Evolutionary conservation across 2,888 invertebrate species (phyloP), one percentile per base, ranked within the genome.

Genomic region (Lasius platythorax): DNA sequence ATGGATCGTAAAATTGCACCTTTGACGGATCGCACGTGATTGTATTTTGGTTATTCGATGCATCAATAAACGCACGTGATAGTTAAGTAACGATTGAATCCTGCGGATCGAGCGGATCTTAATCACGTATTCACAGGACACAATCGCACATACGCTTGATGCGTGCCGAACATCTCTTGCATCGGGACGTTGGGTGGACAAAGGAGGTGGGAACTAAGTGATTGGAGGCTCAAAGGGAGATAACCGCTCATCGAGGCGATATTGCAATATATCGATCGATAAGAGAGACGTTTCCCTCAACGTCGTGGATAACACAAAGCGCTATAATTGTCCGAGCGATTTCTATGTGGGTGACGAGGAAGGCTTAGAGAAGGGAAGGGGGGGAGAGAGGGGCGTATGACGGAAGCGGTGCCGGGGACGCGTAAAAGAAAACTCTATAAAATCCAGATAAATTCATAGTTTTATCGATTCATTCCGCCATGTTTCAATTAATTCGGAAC

Each of bases 171-270:
- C 61, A 66, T 68, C 63, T 46, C 33, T 33, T 30, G 11, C 56
- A 30, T 70, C n/a, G 46, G 43, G 33, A 56, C 61, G 11, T 23
- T 46, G 63, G 74, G 58, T 66, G 72, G 61, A 43, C 28, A 81
- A 70, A 53, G 82, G 79, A 53, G 82, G 46, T 58, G 81, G 53
- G 46, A 50, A 70, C 83, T 78, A 84, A 82, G 83, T 88, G 85
- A 86, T 86, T 82, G 86, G 85, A 89, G 72, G 82, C 85, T 89
- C 89, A 90, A 90, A 90, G 90, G 86, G 85, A 87, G 87, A 89
- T 90, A 90, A 85, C 87, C 63, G 86, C 81, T 90, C 90, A 89
- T 91, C 88, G 90, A 85, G 50, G 83, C 85, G 86, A 91, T 90
- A 90, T 91, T 89, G 88, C 91, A 84, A 78, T 70, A 75, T 85